phyloP scores from a whole-genome alignment of 2,113 vertebrate species.

The Machaerirhynchus nigripectus region DNA sequence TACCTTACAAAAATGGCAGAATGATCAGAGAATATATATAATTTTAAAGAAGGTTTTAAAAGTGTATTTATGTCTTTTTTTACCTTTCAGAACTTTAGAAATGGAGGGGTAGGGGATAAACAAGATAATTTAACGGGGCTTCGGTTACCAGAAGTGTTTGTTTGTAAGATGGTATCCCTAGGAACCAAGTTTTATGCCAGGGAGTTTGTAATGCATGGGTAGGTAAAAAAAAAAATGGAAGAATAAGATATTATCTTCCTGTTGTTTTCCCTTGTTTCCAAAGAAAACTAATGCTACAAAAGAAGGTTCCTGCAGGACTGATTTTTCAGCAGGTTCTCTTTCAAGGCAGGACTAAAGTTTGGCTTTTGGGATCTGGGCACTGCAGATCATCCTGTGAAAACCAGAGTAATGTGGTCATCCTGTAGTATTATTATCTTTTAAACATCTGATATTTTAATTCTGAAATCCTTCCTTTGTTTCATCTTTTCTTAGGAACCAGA shows the following conservation, averaged over 20 bases:
- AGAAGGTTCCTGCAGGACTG: neutral
- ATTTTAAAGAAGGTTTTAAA: neutral
- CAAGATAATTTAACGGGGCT: neutral
- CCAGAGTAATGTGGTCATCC: neutral
- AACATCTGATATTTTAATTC: neutral
- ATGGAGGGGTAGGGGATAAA: neutral
- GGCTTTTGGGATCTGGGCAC: neutral
- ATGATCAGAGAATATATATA: neutral
- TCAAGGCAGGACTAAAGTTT: neutral
- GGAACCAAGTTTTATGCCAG: neutral
- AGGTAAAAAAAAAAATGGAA: neutral
- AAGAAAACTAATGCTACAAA: neutral
- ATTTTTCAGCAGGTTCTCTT: neutral
- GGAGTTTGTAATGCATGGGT: neutral
- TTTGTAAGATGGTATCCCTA: neutral
- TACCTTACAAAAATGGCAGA: neutral
- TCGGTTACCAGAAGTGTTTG: neutral
- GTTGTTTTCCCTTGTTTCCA: neutral
- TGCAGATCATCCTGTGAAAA: neutral
- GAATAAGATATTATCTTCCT: neutral
- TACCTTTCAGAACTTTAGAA: neutral
- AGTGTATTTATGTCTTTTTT: neutral
- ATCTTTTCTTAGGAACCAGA: constrained; percentile 70
- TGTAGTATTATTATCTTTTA: neutral
- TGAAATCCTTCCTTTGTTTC: neutral